These are phyloP conservation scores for Eupithecia centaureata DNA, from an alignment of 2,888 invertebrate species.

Conservation along the genomic window DNA sequence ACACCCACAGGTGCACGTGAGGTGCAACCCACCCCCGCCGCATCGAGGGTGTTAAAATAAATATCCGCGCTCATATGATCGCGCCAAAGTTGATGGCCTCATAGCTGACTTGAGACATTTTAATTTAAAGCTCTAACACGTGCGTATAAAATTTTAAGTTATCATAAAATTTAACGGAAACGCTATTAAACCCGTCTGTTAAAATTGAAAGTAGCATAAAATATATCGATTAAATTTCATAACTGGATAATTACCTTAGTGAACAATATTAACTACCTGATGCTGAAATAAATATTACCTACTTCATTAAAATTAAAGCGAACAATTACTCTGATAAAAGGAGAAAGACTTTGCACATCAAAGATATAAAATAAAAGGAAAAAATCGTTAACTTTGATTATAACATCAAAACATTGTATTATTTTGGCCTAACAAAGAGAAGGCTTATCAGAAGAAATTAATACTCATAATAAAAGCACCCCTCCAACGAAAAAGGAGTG, in stretches of 20 bases:
- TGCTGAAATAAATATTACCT: conserved; percentile 1
- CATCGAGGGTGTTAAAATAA: conserved; percentile 48
- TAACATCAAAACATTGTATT: conserved; percentile 60
- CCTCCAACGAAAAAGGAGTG: conserved; percentile 46
- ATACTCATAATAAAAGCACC: conserved; percentile 57
- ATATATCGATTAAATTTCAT: background rate
- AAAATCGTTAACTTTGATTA: conserved; percentile 69
- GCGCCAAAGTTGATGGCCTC: conserved; percentile 53
- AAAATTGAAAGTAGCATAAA: background rate
- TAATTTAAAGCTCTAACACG: conserved; percentile 59
- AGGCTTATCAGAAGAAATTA: conserved; percentile 63
- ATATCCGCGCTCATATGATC: conserved; percentile 56
- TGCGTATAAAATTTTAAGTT: conserved; percentile 54
- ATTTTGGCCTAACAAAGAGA: conserved; percentile 60
- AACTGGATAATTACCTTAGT: background rate
- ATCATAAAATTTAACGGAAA: conserved; percentile 45
- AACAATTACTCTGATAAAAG: background rate
- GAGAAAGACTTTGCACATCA: conserved; percentile 20
- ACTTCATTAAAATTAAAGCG: background rate
- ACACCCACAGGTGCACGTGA: conserved; percentile 40
- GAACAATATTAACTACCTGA: background rate
- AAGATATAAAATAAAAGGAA: conserved; percentile 40
- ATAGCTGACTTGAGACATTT: conserved; percentile 56
- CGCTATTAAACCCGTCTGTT: conserved; percentile 6
- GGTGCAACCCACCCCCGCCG: conserved; percentile 51